phyloP scores from a whole-genome alignment of 2,888 invertebrate species.

The Apantesis nais region DNA sequence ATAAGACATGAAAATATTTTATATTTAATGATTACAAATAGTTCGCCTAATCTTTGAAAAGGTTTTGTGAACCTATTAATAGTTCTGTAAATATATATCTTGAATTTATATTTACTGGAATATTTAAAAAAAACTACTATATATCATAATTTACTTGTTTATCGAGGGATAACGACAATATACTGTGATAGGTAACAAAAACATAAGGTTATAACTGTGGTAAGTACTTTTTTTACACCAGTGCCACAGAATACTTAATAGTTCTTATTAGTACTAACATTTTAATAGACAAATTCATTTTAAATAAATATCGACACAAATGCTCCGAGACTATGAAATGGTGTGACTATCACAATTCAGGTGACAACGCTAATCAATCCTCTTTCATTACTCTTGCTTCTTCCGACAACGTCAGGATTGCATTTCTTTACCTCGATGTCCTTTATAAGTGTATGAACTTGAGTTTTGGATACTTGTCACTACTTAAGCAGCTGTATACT shows the following conservation, averaged over 20 bases:
- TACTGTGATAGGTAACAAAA: not conserved
- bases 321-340: too few species aligned
- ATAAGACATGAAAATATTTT: not conserved
- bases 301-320: too few species aligned
- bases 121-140: not conserved
- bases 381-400: not conserved
- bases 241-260: not conserved
- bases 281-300: not conserved
- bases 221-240: not conserved
- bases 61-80: not conserved
- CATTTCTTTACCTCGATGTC: not conserved
- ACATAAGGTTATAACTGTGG: not conserved
- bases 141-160: not conserved
- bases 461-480: not conserved
- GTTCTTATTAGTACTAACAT: not conserved
- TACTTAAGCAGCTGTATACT: too few species aligned
- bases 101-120: not conserved
- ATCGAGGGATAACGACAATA: not conserved
- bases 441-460: not conserved
- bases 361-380: too few species aligned
- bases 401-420: not conserved
- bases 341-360: too few species aligned
- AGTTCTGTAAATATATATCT: not conserved
- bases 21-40: constrained; percentile 3
- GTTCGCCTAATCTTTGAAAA: not conserved